Evolutionary conservation across 1,140 invertebrate species (phyloP), one percentile per base, ranked within the genome.

Genomic region (Ganaspis sp.): DNA sequence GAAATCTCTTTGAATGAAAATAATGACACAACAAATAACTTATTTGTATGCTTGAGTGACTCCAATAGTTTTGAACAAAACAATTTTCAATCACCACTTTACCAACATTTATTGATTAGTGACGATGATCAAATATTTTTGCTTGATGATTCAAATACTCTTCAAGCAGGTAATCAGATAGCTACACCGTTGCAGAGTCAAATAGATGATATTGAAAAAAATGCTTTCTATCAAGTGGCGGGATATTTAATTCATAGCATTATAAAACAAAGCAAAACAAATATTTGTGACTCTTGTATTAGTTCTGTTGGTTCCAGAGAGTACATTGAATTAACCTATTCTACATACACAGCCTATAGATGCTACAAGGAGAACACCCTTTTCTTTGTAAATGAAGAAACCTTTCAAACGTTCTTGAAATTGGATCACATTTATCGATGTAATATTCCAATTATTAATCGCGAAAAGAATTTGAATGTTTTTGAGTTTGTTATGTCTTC

Each of bases 311-410:
- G 69, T 37, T 70, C 69, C 1, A 23, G 19, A 34, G 12, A 23
- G 4, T 34, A 23, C 6, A 9, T 17, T 17, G 17, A 70, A 70
- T 37, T 37, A 15, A 1, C 29, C 6, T 34, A 34, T 38, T 34
- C 69, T n/a, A 37, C 12, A 34, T 37, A 37, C n/a, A 34, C 26
- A 15, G 15, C 4, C 9, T 70, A 37, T 5, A 70, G 38, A 34
- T 70, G 23, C 17, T 70, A 37, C 26, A 21, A 34, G 9, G 19
- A 70, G 9, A 12, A 38, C 15, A 34, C 69, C 3, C 34, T 70
- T 26, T 70, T 70, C 12, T 70, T 26, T 4, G 69, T 70, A 8
- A 70, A 45, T n/a, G 42, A 45, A 45, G n/a, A 45, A 45, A 45
- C 42, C 12, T 45, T 45, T 45, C 9, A 45, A n/a, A 4, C n/a